Base-by-base conservation (phyloP, 2,888 invertebrate genomes). In the Scaptomyza reducta region DNA sequence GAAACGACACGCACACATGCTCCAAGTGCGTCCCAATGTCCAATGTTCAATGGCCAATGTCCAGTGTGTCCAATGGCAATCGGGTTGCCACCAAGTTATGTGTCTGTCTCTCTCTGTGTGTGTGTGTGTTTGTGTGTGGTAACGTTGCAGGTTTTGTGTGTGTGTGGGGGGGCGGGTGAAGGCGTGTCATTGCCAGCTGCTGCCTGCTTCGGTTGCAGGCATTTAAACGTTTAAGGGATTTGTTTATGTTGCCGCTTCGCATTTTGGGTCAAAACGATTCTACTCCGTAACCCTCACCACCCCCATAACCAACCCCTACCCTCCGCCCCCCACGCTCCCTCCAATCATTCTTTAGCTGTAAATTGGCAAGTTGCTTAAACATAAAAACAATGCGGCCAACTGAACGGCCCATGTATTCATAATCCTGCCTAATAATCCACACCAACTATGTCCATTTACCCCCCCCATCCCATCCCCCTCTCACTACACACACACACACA, bases 201-300 rank as follows among this genome's bases (percentile, higher is more conserved):
- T 76, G 74, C 74, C 63, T 64, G 62, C 65, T 74, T 74, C 74
- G 67, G 68, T 72, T 77, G 74, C 68, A 75, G 77, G 73, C 82
- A 85, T 85, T 85, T 82, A 82, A 82, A 82, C 86, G 86, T 82
- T 82, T 82, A 83, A 82, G 82, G 82, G 86, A 82, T 82, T 85
- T 82, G 86, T 82, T 82, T 82, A 82, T 82, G 80, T 75, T 74
- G 70, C 67, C 56, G 70, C 63, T 72, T 49, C n/a, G n/a, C 44
- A 72, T 72, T 75, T 75, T 69, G 76, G 76, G 76, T 75, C 74
- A 74, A 40, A 74, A 66, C 74, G 55, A 49, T 70, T 3, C 14
- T 3, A 42, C 45, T 44, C 13, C 9, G 35, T n/a, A n/a, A 10
- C 40, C 35, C 22, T 6, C n/a, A n/a, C n/a, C n/a, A n/a, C n/a